phyloP scores from a whole-genome alignment of 2,113 vertebrate genomes.

The Hypanus sabinus region DNA sequence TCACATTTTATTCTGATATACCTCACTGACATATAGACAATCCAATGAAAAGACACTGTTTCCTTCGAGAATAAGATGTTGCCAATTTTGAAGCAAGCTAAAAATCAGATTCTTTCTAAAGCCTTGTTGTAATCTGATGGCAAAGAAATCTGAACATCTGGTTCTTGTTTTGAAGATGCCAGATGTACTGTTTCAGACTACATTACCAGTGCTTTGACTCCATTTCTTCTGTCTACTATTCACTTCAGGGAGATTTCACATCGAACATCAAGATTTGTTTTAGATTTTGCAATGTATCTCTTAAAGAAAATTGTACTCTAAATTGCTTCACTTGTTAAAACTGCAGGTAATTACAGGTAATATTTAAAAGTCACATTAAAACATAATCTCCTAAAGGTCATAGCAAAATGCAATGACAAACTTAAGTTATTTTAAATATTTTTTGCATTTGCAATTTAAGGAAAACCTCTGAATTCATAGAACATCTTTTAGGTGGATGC shows the following conservation, averaged over 20 bases:
- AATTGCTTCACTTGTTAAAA: neutral
- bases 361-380: neutral
- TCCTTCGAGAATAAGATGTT: neutral
- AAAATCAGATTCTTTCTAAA: neutral
- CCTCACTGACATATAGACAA: no score
- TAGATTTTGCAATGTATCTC: neutral
- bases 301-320: neutral
- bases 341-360: neutral
- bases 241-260: neutral
- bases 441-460: neutral
- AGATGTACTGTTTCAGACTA: neutral
- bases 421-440: neutral
- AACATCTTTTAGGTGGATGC: neutral
- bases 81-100: neutral
- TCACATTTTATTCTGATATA: constrained; percentile 5
- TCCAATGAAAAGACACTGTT: no score
- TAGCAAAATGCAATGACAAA: neutral
- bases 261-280: neutral
- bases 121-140: neutral
- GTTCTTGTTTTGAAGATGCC: constrained; percentile 27
- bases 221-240: neutral
- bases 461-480: neutral
- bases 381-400: neutral
- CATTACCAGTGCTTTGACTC: neutral
- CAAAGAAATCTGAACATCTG: constrained; percentile 22